A percentile compares a stretch with the other conserved stretches of the same genome.
These are phyloP conservation scores for Pseudococcus jackbeardsleyi DNA, from an alignment of 2,888 invertebrate genomes.

Conservation along the genomic window DNA sequence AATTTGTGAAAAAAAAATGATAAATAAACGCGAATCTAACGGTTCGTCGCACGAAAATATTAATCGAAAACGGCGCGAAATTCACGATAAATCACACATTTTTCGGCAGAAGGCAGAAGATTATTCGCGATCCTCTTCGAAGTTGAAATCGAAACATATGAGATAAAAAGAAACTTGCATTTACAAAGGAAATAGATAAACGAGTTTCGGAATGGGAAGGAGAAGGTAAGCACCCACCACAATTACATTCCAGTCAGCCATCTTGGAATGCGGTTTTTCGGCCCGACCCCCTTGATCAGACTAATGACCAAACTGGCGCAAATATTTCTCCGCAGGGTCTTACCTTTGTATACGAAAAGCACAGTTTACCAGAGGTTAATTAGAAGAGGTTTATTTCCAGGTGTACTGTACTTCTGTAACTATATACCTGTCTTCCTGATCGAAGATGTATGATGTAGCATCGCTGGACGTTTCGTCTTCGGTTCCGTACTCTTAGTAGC, in stretches of 20 bases:
- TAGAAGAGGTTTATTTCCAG: constrained; percentile 32
- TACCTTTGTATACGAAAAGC: constrained; percentile 16
- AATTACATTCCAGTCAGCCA: constrained; percentile 67
- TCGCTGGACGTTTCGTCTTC: too few relatives aligned
- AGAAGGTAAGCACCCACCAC: constrained; percentile 65
- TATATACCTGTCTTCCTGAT: background rate
- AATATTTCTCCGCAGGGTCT: constrained; percentile 62
- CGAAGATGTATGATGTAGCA: background rate
- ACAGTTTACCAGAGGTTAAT: constrained; percentile 48
- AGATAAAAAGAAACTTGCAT: constrained; percentile 50
- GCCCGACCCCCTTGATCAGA: constrained; percentile 64
- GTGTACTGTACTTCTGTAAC: background rate
- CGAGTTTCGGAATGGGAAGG: constrained; percentile 57
- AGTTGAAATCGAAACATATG: constrained; percentile 18
- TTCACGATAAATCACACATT: background rate
- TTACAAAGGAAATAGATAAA: constrained; percentile 56
- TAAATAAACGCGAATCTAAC: background rate
- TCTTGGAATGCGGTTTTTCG: constrained; percentile 67
- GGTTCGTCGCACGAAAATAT: background rate
- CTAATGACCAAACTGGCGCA: constrained; percentile 60
- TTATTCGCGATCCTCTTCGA: background rate
- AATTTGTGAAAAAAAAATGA: background rate
- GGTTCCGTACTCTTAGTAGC: too few relatives aligned
- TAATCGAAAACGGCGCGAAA: background rate
- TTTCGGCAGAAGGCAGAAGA: background rate